Evolutionary conservation across 2,888 invertebrate species (phyloP).

Genomic region (Dynastes grantii): DNA sequence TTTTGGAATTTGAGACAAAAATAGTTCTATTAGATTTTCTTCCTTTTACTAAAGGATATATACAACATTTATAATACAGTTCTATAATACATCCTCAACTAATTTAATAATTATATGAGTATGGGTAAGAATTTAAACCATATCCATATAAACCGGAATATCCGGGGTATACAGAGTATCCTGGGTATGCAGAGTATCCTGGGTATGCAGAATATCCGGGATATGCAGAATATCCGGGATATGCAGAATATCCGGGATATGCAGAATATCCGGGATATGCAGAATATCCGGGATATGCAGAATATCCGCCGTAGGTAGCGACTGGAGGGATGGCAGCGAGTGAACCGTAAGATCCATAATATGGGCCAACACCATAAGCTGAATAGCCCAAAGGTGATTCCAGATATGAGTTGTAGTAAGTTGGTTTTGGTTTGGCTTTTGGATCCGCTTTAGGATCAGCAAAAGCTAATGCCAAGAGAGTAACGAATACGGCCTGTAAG

Average conservation of each 20-base stretch:
- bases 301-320: slow-evolving; percentile 17
- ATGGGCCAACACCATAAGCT: slow-evolving; percentile 31
- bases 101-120: not conserved
- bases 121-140: too few species aligned
- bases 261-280: slow-evolving; percentile 9
- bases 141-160: slow-evolving; percentile 19
- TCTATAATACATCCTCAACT: slow-evolving; percentile 17
- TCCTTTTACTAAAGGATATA: slow-evolving; percentile 12
- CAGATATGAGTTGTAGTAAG: slow-evolving; percentile 14
- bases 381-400: slow-evolving; percentile 21
- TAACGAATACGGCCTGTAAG: slow-evolving; percentile 48
- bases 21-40: too few species aligned
- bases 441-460: slow-evolving; percentile 51
- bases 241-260: too few species aligned
- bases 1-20: too few species aligned
- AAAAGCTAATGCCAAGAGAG: slow-evolving; percentile 48
- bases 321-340: slow-evolving; percentile 3
- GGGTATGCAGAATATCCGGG: too few species aligned
- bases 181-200: slow-evolving; percentile 38
- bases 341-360: slow-evolving; percentile 8
- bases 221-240: too few species aligned
- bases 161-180: slow-evolving; percentile 44
- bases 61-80: slow-evolving; percentile 4
- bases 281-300: slow-evolving; percentile 33
- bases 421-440: slow-evolving; percentile 34